Base-by-base conservation (phyloP, 2,888 invertebrate species). In the Sycophila texana region DNA sequence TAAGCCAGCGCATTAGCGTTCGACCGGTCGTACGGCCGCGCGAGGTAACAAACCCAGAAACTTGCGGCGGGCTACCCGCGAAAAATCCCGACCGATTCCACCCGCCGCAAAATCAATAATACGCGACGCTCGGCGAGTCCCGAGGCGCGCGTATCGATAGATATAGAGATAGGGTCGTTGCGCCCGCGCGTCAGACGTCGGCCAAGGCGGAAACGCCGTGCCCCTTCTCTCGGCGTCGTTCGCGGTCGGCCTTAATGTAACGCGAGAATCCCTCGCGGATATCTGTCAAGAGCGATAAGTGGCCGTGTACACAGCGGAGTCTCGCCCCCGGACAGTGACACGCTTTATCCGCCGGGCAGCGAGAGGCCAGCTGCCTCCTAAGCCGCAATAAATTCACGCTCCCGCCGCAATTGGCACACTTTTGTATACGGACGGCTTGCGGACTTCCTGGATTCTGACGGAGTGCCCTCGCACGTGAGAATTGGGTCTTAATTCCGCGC, bases 171-270 rank as follows among this genome's bases (percentile, higher is more conserved):
- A 39, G 39, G 39, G 39, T 39, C 39, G 39, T 39, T 39, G 39
- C 39, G 39, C 39, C 39, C 39, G 39, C 39, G 39, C 39, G 39
- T 7, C 39, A 39, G 39, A 39, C 39, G 39, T 7, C 39, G 18
- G 10, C 39, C n/a, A 47, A 47, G 47, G 63, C 63, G 47, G 39
- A 63, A 39, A 63, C 47, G 61, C 47, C 39, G 47, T 39, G 63
- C 18, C 47, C 47, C 63, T 63, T 53, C 14, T 53, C 39, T 39
- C 39, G 7, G 1, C 30, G 14, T 14, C 61, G 14, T 20, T 55
- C 70, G 77, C n/a, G 77, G 77, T 70, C 22, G 58, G 72, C 67
- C 61, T 57, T 78, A 77, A 68, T 78, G 77, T 61, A 78, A 78
- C 73, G 51, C 61, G 77, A 78, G 73, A 67, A 74, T 79, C 67